Base-by-base conservation (phyloP, 2,888 invertebrate species). In the Dichetophora obliterata region DNA sequence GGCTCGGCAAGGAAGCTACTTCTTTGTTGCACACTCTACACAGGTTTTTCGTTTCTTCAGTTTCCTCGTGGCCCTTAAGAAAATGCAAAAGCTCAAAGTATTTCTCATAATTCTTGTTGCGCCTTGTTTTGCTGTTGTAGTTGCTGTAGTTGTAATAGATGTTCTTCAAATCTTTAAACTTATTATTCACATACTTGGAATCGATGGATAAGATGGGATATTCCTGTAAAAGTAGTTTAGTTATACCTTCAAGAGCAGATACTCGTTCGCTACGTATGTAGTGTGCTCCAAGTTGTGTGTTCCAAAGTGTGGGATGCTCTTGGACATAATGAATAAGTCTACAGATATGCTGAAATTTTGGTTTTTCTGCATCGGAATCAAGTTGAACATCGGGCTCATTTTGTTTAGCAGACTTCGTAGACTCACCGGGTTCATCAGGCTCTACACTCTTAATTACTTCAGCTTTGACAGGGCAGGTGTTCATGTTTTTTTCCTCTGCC, bases 271-370 rank as follows among this genome's bases (percentile, higher is more conserved):
- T 37, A 43, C 59, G 71, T 24, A 59, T 24, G n/a, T 59, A 43
- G 48, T 48, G 59, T 0, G 48, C n/a, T 1, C 27, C 3, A 2
- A 43, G 16, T 72, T 59, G 57, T 16, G 71, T 59, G 27, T 72
- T 48, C 71, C 71, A 72, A 6, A 72, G 71, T 6, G 37, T 27
- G 1, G 71, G 71, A 22, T 71, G 71, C 19, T 71, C 59, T 1
- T 57, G 59, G 4, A 71, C 43, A 4, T 59, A 27, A 19, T 71
- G 37, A 43, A 71, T 71, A 6, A 71, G 22, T 11, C n/a, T 57
- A 16, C 37, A 59, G 16, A 71, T 34, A 27, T 71, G 71, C 16
- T 57, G 43, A 37, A 22, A 71, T 24, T 19, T 65, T 34, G 34
- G 34, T 59, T 27, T 59, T 59, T 16, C 59, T 27, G 24, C 59